phyloP scores from a whole-genome alignment of 2,888 invertebrate genomes.

The Dynastes maya region DNA sequence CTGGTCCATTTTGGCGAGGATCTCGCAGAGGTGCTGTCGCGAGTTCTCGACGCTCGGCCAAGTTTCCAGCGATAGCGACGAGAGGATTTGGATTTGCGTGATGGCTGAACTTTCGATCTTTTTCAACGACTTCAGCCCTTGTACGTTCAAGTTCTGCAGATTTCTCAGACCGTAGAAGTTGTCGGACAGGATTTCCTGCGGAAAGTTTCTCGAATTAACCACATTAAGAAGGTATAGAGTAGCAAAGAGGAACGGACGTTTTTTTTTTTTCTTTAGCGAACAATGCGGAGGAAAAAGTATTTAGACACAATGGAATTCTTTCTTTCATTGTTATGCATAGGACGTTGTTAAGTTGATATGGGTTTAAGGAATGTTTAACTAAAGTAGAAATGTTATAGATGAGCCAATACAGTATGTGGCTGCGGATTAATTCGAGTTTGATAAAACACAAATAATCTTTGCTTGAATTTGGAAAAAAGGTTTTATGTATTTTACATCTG shows the following conservation, averaged over 20 bases:
- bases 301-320: not conserved
- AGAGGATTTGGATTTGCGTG: slow-evolving; percentile 80
- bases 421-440: too few species aligned
- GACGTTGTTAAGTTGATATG: not conserved
- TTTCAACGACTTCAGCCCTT: slow-evolving; percentile 81
- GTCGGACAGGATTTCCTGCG: slow-evolving; percentile 79
- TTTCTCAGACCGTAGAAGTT: slow-evolving; percentile 81
- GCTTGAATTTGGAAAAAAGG: too few species aligned
- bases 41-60: slow-evolving; percentile 82
- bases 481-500: too few species aligned
- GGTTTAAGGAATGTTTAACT: too few species aligned
- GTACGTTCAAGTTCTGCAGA: slow-evolving; percentile 83
- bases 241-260: not conserved
- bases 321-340: not conserved
- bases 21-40: slow-evolving; percentile 76
- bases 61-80: slow-evolving; percentile 81
- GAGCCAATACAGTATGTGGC: too few species aligned
- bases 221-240: slow-evolving; percentile 15
- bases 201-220: slow-evolving; percentile 51
- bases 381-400: too few species aligned
- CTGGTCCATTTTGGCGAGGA: slow-evolving; percentile 82
- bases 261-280: not conserved
- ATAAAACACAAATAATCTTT: too few species aligned
- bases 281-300: slow-evolving; percentile 2
- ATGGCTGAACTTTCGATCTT: slow-evolving; percentile 84